Base-by-base conservation (phyloP, 2,888 invertebrate species). In the Tinea pellionella region DNA sequence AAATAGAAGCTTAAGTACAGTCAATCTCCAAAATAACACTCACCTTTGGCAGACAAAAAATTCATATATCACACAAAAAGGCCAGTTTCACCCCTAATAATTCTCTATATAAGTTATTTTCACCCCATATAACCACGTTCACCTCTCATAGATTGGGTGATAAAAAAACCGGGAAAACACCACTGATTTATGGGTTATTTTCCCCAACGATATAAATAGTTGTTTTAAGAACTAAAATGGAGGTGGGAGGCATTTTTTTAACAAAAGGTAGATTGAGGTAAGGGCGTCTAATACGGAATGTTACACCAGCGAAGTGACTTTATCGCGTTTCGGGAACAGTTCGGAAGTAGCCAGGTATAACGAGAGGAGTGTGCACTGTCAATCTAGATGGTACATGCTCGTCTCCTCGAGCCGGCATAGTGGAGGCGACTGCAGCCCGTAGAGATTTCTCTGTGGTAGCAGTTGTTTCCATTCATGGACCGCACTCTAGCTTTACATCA, bases 171-270 rank as follows among this genome's bases (percentile, higher is more conserved):
- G 37, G 15, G 30, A 59, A 59, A 59, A 43, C 43, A 43, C 47
- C 41, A 11, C 47, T 47, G 59, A 59, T 59, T 59, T 59, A 59
- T 59, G 59, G 19, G 59, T 2, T 59, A 59, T 59, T 59, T 59
- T 59, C 41, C 59, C 43, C 19, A 24, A 47, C 59, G 43, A 61
- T 61, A 82, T 84, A 84, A 85, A 82, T 84, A 84, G 84, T 83
- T 82, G 82, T 82, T 78, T 82, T 77, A 77, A 72, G 75, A 81
- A 77, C 73, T 32, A 66, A 64, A 75, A 80, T 81, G 78, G 75
- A 69, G 70, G 67, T 68, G 65, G 65, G 67, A 77, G 80, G 82
- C 15, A 81, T 83, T 80, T 81, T 75, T 80, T 42, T 68, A 64
- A 24, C 53, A 53, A 18, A 76, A 81, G 82, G 78, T 79, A 77